A percentile compares a stretch with the other conserved stretches of the same genome.
phyloP scores from a whole-genome alignment of 2,888 invertebrate genomes.

The Nebria brevicollis region DNA sequence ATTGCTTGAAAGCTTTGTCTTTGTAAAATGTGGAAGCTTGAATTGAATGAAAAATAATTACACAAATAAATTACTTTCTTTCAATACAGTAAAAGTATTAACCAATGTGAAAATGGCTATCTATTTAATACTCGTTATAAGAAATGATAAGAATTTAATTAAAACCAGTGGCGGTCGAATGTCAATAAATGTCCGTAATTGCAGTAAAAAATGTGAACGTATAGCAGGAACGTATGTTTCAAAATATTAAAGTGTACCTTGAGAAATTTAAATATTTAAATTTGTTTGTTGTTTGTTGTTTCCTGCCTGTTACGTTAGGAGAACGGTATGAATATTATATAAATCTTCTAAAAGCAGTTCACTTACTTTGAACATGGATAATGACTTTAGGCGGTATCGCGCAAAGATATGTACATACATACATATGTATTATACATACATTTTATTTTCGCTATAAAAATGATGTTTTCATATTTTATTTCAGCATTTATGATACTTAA shows the following conservation, averaged over 20 bases:
- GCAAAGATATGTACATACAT: too few relatives aligned
- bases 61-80: background rate
- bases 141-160: background rate
- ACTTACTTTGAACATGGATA: background rate
- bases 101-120: background rate
- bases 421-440: too few relatives aligned
- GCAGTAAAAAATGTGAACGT: background rate
- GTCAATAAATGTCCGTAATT: background rate
- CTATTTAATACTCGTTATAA: background rate
- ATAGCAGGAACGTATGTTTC: background rate
- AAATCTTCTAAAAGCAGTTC: background rate
- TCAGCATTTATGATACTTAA: too few relatives aligned
- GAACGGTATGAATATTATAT: background rate
- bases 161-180: background rate
- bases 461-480: too few relatives aligned
- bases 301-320: background rate
- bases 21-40: too few relatives aligned
- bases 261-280: background rate
- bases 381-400: background rate
- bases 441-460: too few relatives aligned
- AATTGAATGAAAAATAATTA: too few relatives aligned
- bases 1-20: too few relatives aligned
- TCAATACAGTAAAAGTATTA: background rate
- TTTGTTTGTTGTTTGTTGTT: conserved; percentile 1
- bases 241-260: background rate